Evolutionary conservation across 2,113 vertebrate genomes (phyloP).

Genomic region (Rattus rattus): DNA sequence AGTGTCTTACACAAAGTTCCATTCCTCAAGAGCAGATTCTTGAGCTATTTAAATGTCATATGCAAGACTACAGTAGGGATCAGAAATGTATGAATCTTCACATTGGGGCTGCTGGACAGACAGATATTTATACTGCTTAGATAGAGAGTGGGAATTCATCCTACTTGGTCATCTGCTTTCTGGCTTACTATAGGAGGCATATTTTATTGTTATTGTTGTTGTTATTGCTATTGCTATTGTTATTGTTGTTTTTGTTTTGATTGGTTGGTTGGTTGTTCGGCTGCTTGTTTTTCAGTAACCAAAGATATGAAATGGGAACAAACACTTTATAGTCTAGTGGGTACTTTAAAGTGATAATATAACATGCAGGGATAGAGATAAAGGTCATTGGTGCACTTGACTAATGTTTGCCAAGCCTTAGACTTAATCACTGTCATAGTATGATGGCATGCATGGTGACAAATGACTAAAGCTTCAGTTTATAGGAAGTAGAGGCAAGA

Average conservation of each 20-base stretch:
- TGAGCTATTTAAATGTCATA: not conserved
- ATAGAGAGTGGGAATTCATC: not conserved
- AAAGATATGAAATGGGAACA: not conserved
- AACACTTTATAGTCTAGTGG: not conserved
- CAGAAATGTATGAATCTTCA: not conserved
- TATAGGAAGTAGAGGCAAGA: not conserved
- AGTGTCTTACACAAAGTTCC: not conserved
- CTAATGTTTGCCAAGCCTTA: not conserved
- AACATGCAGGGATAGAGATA: not conserved
- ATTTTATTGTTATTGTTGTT: not conserved
- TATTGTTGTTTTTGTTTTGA: not conserved
- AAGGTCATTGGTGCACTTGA: not conserved
- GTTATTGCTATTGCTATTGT: not conserved
- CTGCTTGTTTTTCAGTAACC: not conserved
- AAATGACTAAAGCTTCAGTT: not conserved
- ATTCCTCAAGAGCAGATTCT: not conserved
- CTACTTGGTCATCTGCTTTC: not conserved
- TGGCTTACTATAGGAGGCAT: not conserved
- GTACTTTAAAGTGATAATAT: not conserved
- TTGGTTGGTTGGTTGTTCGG: not conserved
- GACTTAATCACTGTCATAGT: too few species aligned
- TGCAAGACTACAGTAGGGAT: not conserved
- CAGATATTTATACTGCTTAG: not conserved
- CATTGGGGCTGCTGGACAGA: not conserved
- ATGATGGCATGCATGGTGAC: too few species aligned